These are phyloP conservation scores for Mesorhabditis belari DNA, from an alignment of 2,888 invertebrate species.

Conservation along the genomic window DNA sequence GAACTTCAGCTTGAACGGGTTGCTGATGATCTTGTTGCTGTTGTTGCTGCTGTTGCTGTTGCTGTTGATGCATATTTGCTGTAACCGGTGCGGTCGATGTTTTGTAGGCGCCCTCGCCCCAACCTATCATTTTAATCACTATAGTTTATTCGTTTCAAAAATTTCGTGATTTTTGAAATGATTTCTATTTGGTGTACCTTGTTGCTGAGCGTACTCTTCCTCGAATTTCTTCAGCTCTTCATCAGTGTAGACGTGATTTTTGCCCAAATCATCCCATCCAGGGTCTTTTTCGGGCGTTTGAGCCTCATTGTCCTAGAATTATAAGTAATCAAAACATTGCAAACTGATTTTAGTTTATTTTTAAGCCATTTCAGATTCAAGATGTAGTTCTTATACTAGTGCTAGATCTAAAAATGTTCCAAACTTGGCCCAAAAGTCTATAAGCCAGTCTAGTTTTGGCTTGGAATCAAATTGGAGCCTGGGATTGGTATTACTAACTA, in stretches of 20 bases:
- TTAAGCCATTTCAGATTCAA: too few relatives aligned
- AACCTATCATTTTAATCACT: conserved; percentile 18
- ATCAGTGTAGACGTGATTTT: conserved; percentile 41
- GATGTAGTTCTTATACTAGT: too few relatives aligned
- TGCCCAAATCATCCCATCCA: conserved; percentile 73
- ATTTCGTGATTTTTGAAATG: background rate
- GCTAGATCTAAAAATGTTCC: too few relatives aligned
- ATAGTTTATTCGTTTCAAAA: background rate
- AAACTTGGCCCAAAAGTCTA: background rate
- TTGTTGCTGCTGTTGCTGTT: conserved; percentile 28
- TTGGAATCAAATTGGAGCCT: background rate
- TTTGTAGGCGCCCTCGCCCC: conserved; percentile 36
- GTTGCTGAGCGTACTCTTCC: conserved; percentile 60
- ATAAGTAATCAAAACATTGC: background rate
- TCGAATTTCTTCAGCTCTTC: conserved; percentile 67
- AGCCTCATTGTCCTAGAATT: conserved; percentile 61
- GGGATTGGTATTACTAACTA: background rate
- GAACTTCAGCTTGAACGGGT: background rate
- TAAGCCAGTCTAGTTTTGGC: too few relatives aligned
- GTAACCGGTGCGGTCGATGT: conserved; percentile 12
- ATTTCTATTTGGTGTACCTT: conserved; percentile 25
- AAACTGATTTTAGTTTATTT: background rate
- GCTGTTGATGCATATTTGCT: conserved; percentile 25
- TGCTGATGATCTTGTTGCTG: conserved; percentile 6
- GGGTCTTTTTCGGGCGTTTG: conserved; percentile 77